Base-by-base conservation (phyloP, 2,797 vertebrate species). In the Enteromius argenteus region DNA sequence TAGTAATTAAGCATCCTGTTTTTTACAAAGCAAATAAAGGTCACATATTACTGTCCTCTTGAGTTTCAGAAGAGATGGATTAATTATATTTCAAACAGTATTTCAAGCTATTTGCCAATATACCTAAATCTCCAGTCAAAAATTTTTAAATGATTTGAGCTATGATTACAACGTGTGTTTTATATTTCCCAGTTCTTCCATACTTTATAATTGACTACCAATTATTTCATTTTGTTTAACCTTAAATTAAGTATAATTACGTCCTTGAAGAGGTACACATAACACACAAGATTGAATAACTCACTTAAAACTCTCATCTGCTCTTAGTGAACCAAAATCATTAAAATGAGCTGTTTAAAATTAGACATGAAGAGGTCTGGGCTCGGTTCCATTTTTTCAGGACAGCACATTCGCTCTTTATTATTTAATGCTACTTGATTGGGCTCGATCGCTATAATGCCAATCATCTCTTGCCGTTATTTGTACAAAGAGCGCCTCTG, bases 341-440 rank as follows among this genome's bases (percentile, higher is more conserved):
- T 46, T 30, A 4, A 74, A 74, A 46, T 35, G 67, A 2, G 2
- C 56, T 49, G 39, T 79, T 66, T 66, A 66, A 79, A 79, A 79
- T 64, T 35, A 66, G 77, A 51, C 44, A 35, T 30, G 42, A 32
- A 49, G 9, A 37, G 80, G 42, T 66, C 42, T 74, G 58, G 80
- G 71, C 80, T 37, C 13, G 6, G 8, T 51, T 58, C 69, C 80
- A 82, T 82, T 74, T 73, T 64, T 37, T 1, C 56, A 64, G 56
- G 80, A 82, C 69, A 81, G 62, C 71, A 64, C 69, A 74, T 82
- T 69, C 15, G 1, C 17, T 58, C 71, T 82, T 82, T 82, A 74
- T 82, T 74, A 74, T 74, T 82, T 82, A 27, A 74, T 82, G 58
- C 56, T 37, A 19, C 58, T 37, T 62, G 30, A 39, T 82, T 74